Evolutionary conservation across 2,888 invertebrate genomes (phyloP), one percentile per base, ranked within the genome.

Genomic region (Aplocera efformata): DNA sequence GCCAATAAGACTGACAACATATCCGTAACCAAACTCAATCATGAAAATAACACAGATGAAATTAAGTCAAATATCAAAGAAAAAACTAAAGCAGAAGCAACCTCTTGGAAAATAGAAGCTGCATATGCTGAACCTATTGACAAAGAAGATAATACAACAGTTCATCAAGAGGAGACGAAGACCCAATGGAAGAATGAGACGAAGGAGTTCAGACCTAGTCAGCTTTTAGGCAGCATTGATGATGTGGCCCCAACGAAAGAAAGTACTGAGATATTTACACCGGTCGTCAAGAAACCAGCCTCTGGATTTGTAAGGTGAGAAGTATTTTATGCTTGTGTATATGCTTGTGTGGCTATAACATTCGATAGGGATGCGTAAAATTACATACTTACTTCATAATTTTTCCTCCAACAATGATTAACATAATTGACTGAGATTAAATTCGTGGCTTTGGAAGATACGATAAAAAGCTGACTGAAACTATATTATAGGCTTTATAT

Each of bases 171-270:
- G 24, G 58, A 60, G 7, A n/a, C n/a, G n/a, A 31, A n/a, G 21
- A 46, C 47, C n/a, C 48, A 58, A 17, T 57, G 51, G n/a, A 58
- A 56, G n/a, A 67, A 69, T 30, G 55, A 49, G 13, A 57, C 55
- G 7, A 70, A 71, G 9, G 75, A 77, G 28, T 90, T 90, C 46
- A 82, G 74, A 34, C 90, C 90, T 1, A 91, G 90, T 59, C 88
- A 80, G 6, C 89, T 84, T 53, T 49, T 90, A 20, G 88, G 84
- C 8, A 76, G 71, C 23, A 79, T 79, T 48, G 74, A 82, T 44
- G 80, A 85, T 50, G 54, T 60, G 3, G 39, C 48, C 0, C 66
- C 72, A 0, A 68, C 71, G 0, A 63, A 40, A 35, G 44, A 58
- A 0, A 51, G 54, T 1, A 38, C 52, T 6, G 58, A 44, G 0